Evolutionary conservation across 2,888 invertebrate genomes (phyloP), one percentile per base, ranked within the genome.

Genomic region (Leptarthrus brevirostris): DNA sequence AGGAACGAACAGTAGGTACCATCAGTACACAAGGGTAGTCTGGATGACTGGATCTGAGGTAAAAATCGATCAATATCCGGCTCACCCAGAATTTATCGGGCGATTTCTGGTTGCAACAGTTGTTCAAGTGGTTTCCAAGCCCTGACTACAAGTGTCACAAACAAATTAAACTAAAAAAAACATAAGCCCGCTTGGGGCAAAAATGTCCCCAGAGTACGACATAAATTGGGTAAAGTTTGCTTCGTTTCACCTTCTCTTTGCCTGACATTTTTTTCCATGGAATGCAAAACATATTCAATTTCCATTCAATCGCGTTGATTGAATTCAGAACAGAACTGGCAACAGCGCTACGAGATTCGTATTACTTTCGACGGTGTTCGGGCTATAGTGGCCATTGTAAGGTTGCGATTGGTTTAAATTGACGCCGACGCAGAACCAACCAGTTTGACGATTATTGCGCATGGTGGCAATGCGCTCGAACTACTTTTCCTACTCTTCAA

Each of bases 341-440:
- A 66, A 66, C 66, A 12, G 3, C 26, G 69, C 34, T 10, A 3
- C 2, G 22, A 34, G 14, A 8, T 4, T 47, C 44, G 66, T 24
- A 3, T 10, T 3, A 24, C n/a, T 14, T 16, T 74, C 54, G 74
- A 47, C 4, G 6, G 6, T 16, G 44, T 47, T 56, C 53, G 74
- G 5, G 18, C 10, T 16, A 53, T 72, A 76, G 74, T 76, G 72
- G 75, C 75, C 75, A 76, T 76, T 76, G 75, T 72, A 72, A 36
- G 54, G 22, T 47, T 53, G 24, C 56, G 30, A 76, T 74, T 76
- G 75, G 75, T 16, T 61, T 22, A 30, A 16, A 6, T 24, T 40
- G 26, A 70, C 74, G 74, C 74, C 74, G 58, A 58, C 74, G 74
- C 74, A 73, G 16, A 26, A 20, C 52, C 52, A 47, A 18, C 20